Evolutionary conservation across 2,797 vertebrate genomes (phyloP).

Genomic region (Enteromius anoplus): DNA sequence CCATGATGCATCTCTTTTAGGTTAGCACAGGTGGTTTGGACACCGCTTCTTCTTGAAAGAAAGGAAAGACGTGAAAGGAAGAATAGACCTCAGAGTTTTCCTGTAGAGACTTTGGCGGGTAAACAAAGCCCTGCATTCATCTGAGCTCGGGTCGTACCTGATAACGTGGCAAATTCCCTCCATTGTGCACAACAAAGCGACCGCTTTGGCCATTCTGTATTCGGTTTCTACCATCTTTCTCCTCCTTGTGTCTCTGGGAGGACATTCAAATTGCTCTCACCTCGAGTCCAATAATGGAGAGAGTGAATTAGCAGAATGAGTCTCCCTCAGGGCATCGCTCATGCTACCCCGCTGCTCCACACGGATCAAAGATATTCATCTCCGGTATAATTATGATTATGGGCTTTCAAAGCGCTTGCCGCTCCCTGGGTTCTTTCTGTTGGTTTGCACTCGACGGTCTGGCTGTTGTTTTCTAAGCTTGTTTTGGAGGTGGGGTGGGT

Average conservation of each 20-base stretch:
- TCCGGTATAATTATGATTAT: constrained; percentile 34
- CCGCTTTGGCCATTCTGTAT: constrained; percentile 62
- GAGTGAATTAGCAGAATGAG: constrained; percentile 24
- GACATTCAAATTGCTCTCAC: constrained; percentile 66
- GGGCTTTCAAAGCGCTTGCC: constrained; percentile 41
- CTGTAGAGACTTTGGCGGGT: constrained; percentile 56
- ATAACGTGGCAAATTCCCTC: constrained; percentile 64
- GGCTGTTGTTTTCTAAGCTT: constrained; percentile 40
- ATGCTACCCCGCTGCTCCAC: not conserved
- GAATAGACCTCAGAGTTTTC: constrained; percentile 44
- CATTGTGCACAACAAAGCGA: constrained; percentile 64
- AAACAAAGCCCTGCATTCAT: constrained; percentile 67
- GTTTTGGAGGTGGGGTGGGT: constrained; percentile 43
- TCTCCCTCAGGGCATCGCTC: constrained; percentile 14
- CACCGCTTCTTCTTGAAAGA: constrained; percentile 4
- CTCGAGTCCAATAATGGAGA: constrained; percentile 46
- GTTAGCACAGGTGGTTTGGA: constrained; percentile 49
- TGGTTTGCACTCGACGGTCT: constrained; percentile 30
- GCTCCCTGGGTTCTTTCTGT: constrained; percentile 5
- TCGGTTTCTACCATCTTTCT: constrained; percentile 62
- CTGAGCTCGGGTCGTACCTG: constrained; percentile 53
- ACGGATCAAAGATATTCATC: constrained; percentile 53
- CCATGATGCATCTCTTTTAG: constrained; percentile 32
- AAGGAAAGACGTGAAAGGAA: constrained; percentile 30
- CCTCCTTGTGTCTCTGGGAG: constrained; percentile 52